Evolutionary conservation across 2,797 vertebrate species (phyloP).

Genomic region (Hirundo rustica): DNA sequence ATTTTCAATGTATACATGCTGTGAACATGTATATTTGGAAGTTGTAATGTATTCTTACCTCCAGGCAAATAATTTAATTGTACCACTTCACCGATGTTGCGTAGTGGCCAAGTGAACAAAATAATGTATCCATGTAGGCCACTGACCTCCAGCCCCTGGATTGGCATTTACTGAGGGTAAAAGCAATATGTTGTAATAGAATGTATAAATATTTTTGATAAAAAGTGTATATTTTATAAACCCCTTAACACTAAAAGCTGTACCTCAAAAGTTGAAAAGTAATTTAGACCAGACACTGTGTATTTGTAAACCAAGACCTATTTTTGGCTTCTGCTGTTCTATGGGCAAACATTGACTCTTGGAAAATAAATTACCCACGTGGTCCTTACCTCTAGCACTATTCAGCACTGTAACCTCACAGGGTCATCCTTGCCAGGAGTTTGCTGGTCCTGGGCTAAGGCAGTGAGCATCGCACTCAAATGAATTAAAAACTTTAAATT

Average conservation of each 20-base stretch:
- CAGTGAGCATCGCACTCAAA: background rate
- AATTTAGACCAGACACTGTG: slow-evolving; percentile 71
- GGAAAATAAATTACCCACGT: slow-evolving; percentile 21
- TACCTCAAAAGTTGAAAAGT: slow-evolving; percentile 79
- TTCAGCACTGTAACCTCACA: background rate
- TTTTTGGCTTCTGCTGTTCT: slow-evolving; percentile 53
- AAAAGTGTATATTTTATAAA: slow-evolving; percentile 81
- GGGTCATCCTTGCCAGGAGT: slow-evolving; percentile 31
- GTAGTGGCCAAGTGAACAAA: slow-evolving; percentile 65
- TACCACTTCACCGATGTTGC: slow-evolving; percentile 71
- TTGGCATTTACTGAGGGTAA: slow-evolving; percentile 76
- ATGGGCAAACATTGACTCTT: background rate
- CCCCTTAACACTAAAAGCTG: slow-evolving; percentile 81
- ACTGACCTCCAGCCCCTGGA: slow-evolving; percentile 74
- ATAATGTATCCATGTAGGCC: slow-evolving; percentile 58
- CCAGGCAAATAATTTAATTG: slow-evolving; percentile 73
- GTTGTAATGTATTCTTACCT: slow-evolving; percentile 75
- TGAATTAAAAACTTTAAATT: background rate
- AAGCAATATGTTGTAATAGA: slow-evolving; percentile 81
- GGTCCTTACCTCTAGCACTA: slow-evolving; percentile 4
- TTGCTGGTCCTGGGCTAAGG: slow-evolving; percentile 10
- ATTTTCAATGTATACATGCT: slow-evolving; percentile 76
- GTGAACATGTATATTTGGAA: slow-evolving; percentile 76
- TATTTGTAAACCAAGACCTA: slow-evolving; percentile 35
- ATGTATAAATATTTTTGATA: slow-evolving; percentile 86